Conservation (phyloP, 1,140 invertebrate genomes). For the Pissodes strobi region DNA sequence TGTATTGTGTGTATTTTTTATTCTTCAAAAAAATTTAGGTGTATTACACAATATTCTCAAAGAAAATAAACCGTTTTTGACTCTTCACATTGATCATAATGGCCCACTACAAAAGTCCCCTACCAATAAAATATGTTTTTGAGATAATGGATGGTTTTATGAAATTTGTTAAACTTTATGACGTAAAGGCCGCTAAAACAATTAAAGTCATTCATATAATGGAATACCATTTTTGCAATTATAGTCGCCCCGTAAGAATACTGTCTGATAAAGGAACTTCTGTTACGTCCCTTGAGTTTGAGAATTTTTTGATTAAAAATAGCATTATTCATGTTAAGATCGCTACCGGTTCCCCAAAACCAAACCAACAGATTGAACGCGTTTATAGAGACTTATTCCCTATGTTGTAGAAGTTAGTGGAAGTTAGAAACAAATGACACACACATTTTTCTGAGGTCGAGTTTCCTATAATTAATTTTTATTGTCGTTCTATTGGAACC, state of each 20-base stretch:
- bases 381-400: conserved; percentile 33
- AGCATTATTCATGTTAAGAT: conserved; percentile 31
- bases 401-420: too few species aligned
- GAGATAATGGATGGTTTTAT: conserved; percentile 43
- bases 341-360: conserved; percentile 30
- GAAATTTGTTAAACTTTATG: conserved; percentile 41
- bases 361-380: conserved; percentile 43
- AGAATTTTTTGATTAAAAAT: conserved; percentile 28
- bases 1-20: conserved; percentile 46
- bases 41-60: conserved; percentile 44
- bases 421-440: too few species aligned
- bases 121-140: conserved; percentile 38
- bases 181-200: conserved; percentile 14
- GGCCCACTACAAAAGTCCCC: conserved; percentile 37
- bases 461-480: too few species aligned
- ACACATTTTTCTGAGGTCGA: too few species aligned
- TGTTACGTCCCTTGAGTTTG: conserved; percentile 36
- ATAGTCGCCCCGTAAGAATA: conserved; percentile 26
- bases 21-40: conserved; percentile 42
- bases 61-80: conserved; percentile 44
- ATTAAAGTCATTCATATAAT: conserved; percentile 35
- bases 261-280: conserved; percentile 34
- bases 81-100: conserved; percentile 48
- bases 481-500: too few species aligned
- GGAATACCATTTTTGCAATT: conserved; percentile 28